Conservation (phyloP, 2,888 invertebrate genomes). For the Alloplasta piceator region DNA sequence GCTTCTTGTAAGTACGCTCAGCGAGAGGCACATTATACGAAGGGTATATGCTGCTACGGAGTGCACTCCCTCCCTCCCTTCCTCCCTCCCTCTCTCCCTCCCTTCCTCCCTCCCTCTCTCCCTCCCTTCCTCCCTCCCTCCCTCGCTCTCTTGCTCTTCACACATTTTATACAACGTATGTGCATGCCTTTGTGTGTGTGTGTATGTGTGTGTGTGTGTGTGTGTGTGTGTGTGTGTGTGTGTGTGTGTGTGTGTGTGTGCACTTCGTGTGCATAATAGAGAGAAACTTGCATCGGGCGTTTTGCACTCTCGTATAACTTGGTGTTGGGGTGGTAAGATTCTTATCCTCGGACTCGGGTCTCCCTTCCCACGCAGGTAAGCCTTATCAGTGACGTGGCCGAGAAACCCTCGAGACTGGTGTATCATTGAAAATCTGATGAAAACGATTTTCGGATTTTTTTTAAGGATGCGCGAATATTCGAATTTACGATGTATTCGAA, state of each 20-base stretch:
- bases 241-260: constrained; percentile 8
- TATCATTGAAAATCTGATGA: too few relatives aligned
- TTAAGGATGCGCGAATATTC: too few relatives aligned
- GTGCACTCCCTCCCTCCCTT: constrained; percentile 27
- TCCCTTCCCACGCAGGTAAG: constrained; percentile 75
- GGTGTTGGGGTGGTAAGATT: constrained; percentile 72
- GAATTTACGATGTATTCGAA: too few relatives aligned
- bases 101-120: constrained; percentile 24
- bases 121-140: constrained; percentile 17
- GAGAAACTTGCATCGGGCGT: constrained; percentile 39
- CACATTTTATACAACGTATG: constrained; percentile 24
- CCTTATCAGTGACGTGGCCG: constrained; percentile 72
- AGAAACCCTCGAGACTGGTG: too few relatives aligned
- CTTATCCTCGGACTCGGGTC: constrained; percentile 72
- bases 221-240: background rate
- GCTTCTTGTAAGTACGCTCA: constrained; percentile 67
- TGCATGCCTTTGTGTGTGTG: background rate
- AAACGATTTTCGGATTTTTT: too few relatives aligned
- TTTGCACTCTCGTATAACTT: constrained; percentile 19
- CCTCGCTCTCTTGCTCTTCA: background rate
- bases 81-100: too few relatives aligned
- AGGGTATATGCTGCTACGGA: constrained; percentile 26
- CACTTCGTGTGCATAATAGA: constrained; percentile 28
- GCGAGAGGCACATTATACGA: constrained; percentile 37
- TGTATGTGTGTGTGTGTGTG: background rate